Conservation (phyloP, 1,140 invertebrate species). For the Drosophila ogumai region DNA sequence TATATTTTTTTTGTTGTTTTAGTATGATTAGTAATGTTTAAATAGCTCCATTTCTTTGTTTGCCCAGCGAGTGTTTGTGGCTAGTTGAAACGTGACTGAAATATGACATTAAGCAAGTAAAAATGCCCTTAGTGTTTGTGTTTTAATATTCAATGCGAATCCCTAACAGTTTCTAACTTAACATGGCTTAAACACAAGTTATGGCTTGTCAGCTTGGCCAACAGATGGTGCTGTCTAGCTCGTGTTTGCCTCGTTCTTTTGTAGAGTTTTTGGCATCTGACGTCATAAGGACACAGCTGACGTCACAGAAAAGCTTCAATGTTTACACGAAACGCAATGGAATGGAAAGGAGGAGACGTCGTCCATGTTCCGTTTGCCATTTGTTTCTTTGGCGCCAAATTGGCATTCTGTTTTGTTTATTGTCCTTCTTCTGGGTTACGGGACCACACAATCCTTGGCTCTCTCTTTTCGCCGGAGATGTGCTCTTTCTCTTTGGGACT, state of each 20-base stretch:
- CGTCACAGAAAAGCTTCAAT: constrained; percentile 78
- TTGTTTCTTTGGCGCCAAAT: constrained; percentile 74
- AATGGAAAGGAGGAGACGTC: constrained; percentile 56
- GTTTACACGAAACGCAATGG: constrained; percentile 65
- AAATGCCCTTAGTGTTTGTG: not conserved
- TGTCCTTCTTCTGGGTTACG: constrained; percentile 66
- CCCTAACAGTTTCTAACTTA: constrained; percentile 15
- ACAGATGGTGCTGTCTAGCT: constrained; percentile 56
- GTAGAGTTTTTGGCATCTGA: constrained; percentile 63
- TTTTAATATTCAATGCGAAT: not conserved
- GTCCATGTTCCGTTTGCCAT: constrained; percentile 28
- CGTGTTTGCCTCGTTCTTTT: constrained; percentile 7
- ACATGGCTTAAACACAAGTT: constrained; percentile 11
- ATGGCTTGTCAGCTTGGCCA: constrained; percentile 3
- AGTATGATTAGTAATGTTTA: constrained; percentile 34
- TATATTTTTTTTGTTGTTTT: constrained; percentile 2
- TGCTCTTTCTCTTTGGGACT: constrained; percentile 21
- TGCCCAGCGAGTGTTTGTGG: constrained; percentile 8
- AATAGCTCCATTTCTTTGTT: constrained; percentile 25
- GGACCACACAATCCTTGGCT: constrained; percentile 17
- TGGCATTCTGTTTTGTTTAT: constrained; percentile 67
- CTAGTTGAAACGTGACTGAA: constrained; percentile 19
- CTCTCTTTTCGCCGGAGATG: constrained; percentile 39
- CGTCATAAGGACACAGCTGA: constrained; percentile 68
- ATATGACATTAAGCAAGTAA: constrained; percentile 10